phyloP scores from a whole-genome alignment of 2,797 vertebrate species.

The Vespertilio murinus region DNA sequence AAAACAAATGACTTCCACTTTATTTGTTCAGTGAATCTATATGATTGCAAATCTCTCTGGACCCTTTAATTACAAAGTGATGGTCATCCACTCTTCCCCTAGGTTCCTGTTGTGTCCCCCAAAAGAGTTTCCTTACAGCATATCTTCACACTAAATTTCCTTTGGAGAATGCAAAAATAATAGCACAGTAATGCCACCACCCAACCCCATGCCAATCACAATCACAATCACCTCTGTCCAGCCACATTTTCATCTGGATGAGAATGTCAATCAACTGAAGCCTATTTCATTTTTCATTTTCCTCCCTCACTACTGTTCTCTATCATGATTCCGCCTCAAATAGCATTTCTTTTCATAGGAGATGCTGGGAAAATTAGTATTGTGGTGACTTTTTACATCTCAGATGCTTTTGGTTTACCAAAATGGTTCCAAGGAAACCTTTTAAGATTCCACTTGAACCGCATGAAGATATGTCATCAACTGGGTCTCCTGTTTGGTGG shows the following conservation, averaged over 20 bases:
- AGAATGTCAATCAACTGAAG: background rate
- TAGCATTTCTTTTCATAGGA: background rate
- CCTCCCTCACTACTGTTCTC: background rate
- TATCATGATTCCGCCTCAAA: background rate
- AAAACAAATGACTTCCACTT: background rate
- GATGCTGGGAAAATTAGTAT: background rate
- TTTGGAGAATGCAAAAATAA: background rate
- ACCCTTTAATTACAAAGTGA: background rate
- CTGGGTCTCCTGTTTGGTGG: background rate
- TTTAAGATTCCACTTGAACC: background rate
- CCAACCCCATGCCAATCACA: background rate
- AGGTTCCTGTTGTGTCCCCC: background rate
- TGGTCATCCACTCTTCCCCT: rapidly evolving
- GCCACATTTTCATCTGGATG: background rate
- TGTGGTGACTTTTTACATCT: background rate
- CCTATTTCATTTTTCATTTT: background rate
- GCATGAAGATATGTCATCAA: background rate
- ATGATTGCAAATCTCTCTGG: background rate
- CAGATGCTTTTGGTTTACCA: background rate
- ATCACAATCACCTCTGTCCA: too few species aligned
- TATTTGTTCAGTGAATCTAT: background rate
- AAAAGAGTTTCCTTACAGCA: background rate
- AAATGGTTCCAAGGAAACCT: background rate
- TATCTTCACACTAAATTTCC: background rate
- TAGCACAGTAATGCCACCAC: background rate